Conservation (phyloP, 2,797 vertebrate species). For the Clarias laeviceps region DNA sequence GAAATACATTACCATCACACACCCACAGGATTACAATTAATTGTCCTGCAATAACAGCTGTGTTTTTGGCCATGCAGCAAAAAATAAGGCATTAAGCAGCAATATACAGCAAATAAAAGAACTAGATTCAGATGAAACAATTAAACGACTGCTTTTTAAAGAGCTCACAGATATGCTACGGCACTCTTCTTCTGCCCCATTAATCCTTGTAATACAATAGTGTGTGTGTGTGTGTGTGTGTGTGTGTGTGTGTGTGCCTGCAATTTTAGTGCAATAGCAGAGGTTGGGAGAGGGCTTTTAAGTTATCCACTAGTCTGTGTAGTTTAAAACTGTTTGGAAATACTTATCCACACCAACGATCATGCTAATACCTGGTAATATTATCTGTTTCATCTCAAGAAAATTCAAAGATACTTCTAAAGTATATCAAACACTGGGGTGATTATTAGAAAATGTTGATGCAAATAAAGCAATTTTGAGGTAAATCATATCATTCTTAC, state of each 20-base stretch:
- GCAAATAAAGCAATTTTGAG: too few relatives aligned
- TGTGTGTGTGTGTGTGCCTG: not conserved
- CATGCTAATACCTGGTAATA: not conserved
- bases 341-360: too few relatives aligned
- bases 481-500: not conserved
- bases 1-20: conserved; percentile 28
- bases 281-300: not conserved
- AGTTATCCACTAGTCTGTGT: not conserved
- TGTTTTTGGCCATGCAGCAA: conserved; percentile 46
- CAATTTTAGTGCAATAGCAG: not conserved
- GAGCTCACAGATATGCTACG: conserved; percentile 46
- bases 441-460: too few relatives aligned
- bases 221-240: conserved; percentile 40
- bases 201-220: conserved; percentile 62
- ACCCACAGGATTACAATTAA: conserved; percentile 31
- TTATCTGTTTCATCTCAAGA: not conserved
- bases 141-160: conserved; percentile 40
- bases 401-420: not conserved
- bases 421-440: not conserved
- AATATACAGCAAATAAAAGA: conserved; percentile 34
- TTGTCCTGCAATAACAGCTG: conserved; percentile 34
- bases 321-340: not conserved
- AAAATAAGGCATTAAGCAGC: conserved; percentile 29
- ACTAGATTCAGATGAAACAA: conserved; percentile 36
- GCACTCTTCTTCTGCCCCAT: conserved; percentile 63